Base-by-base conservation (phyloP, 92 coral and sea anemone species). In the Zoanthus sansibaricus region DNA sequence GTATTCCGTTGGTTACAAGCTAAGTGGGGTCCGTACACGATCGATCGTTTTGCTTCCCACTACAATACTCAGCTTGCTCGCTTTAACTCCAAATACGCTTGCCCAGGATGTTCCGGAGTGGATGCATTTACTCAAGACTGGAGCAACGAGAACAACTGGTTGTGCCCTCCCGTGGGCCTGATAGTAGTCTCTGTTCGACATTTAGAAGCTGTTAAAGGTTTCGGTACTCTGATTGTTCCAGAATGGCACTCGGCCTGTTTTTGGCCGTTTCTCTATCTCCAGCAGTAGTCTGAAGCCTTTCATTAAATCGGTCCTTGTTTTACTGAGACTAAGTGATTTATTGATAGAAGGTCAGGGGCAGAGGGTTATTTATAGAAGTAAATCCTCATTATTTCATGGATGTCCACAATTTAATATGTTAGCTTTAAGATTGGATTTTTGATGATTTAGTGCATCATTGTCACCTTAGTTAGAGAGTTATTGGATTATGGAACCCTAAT, bases 1-100 rank as follows among this genome's bases (percentile, higher is more conserved):
- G 25, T 25, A 25, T 25, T 25, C 25, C 25, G 25, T 25, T 25
- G 25, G 25, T 25, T 25, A 25, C 25, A 25, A 25, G 25, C 25
- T n/a, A 75, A 66, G 76, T 93, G 94, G 96, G 94, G 96, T 18
- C 94, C 96, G 6, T 71, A 79, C 84, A 25, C 25, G 25, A 25
- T 25, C 25, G 25, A 25, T 25, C 25, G 25, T 25, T 25, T 25
- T 25, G 25, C 95, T 8, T 72, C 92, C 13, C 54, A 92, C 75
- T 92, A 86, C 56, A 92, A 90, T 80, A 86, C 87, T 46, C 91
- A 92, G 59, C 30, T 87, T 4, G 78, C 85, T 6, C 25, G 76
- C 78, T 91, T 85, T 62, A 93, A 91, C 55, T 86, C 93, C 21
- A 83, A 80, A 68, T 91, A 84, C 20, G 88, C 92, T 30, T 72